Conservation (phyloP, 2,888 invertebrate genomes). For the Cantharis rufa region DNA sequence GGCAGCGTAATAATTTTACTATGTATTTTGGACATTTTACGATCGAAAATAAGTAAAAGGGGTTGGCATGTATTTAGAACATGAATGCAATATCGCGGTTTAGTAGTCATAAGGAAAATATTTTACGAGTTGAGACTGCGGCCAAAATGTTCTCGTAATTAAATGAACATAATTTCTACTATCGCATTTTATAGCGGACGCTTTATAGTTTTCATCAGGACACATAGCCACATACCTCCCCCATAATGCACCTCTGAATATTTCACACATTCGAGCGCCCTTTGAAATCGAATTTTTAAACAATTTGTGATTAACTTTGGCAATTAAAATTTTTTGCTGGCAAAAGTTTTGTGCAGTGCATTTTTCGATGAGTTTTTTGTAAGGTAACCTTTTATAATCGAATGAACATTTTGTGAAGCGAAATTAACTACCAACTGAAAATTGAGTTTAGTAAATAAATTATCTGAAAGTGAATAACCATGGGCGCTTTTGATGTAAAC, state of each 20-base stretch:
- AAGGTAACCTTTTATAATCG: slow-evolving; percentile 3
- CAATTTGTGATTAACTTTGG: background rate
- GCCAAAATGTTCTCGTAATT: slow-evolving; percentile 16
- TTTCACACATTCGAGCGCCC: background rate
- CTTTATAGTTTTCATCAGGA: slow-evolving; percentile 20
- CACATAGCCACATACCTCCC: background rate
- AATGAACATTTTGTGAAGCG: slow-evolving; percentile 10
- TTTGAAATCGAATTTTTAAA: background rate
- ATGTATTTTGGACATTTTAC: background rate
- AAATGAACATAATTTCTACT: slow-evolving; percentile 24
- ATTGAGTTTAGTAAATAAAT: slow-evolving; percentile 19
- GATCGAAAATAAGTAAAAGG: slow-evolving; percentile 1
- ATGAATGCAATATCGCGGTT: slow-evolving; percentile 22
- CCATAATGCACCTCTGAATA: background rate
- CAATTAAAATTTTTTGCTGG: background rate
- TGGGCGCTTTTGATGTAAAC: background rate
- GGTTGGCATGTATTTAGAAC: background rate
- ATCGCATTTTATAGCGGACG: slow-evolving; percentile 15
- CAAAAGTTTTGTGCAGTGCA: background rate
- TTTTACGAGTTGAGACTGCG: slow-evolving; percentile 18
- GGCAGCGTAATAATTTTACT: background rate
- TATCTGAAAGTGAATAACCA: slow-evolving; percentile 13
- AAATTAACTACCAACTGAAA: slow-evolving; percentile 16
- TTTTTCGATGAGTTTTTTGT: background rate
- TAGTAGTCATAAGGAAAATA: slow-evolving; percentile 24